These are phyloP conservation scores for Homarus gammarus DNA, from an alignment of 2,888 invertebrate species.

Conservation along the genomic window DNA sequence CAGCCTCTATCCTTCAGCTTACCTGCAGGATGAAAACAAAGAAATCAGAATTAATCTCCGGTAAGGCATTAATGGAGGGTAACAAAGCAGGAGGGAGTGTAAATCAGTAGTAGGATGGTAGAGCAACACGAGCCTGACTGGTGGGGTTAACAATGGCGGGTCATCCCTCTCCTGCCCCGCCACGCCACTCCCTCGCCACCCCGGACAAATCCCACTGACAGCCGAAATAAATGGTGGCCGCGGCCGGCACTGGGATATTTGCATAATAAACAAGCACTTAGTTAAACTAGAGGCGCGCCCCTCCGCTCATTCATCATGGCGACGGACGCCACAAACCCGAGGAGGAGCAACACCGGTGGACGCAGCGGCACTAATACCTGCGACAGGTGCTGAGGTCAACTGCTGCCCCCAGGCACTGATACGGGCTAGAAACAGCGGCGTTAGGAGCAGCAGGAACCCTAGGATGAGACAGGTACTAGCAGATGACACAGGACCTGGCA, in stretches of 20 bases:
- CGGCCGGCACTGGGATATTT: slow-evolving; percentile 21
- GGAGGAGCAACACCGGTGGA: too few relatives aligned
- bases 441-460: too few relatives aligned
- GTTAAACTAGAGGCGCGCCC: slow-evolving; percentile 31
- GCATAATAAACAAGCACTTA: slow-evolving; percentile 49
- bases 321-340: not conserved
- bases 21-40: not conserved
- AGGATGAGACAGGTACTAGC: too few relatives aligned
- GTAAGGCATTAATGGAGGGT: not conserved
- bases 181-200: not conserved
- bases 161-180: not conserved
- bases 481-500: too few relatives aligned
- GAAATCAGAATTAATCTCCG: not conserved
- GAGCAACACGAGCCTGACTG: not conserved
- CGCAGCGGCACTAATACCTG: too few relatives aligned
- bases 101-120: not conserved
- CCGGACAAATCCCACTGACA: slow-evolving; percentile 43
- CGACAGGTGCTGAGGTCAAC: too few relatives aligned
- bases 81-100: not conserved
- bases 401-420: too few relatives aligned
- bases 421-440: too few relatives aligned
- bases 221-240: slow-evolving; percentile 43
- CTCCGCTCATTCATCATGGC: slow-evolving; percentile 4
- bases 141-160: not conserved
- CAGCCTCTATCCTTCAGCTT: not conserved